Evolutionary conservation across 2,888 invertebrate genomes (phyloP).

Genomic region (Notodonta dromedarius): DNA sequence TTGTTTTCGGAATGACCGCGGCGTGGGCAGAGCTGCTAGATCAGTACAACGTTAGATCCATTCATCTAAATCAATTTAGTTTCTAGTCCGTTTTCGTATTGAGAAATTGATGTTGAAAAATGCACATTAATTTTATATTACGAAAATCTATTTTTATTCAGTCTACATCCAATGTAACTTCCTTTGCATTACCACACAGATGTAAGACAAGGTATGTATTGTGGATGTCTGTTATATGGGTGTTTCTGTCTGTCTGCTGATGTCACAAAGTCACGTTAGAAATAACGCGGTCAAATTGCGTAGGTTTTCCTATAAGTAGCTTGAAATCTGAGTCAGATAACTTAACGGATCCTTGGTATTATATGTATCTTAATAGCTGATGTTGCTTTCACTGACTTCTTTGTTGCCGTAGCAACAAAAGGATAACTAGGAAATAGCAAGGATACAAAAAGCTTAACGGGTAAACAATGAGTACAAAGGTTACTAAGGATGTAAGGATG

Average conservation of each 20-base stretch:
- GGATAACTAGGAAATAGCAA: too few relatives aligned
- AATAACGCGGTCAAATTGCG: not conserved
- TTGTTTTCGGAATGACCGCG: not conserved
- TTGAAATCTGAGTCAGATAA: not conserved
- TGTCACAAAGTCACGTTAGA: not conserved
- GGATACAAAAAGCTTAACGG: too few relatives aligned
- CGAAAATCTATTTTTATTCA: slow-evolving; percentile 2
- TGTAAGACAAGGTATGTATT: not conserved
- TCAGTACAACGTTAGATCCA: slow-evolving; percentile 14
- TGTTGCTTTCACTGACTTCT: not conserved
- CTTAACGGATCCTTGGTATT: not conserved
- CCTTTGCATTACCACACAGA: not conserved
- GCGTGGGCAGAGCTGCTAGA: not conserved
- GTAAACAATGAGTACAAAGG: too few relatives aligned
- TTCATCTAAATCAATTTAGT: slow-evolving; percentile 8
- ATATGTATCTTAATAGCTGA: not conserved
- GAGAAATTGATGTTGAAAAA: slow-evolving; percentile 1
- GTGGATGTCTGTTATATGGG: not conserved
- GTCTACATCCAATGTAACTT: not conserved
- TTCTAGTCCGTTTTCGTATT: not conserved
- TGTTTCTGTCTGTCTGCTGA: not conserved
- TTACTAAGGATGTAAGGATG: too few relatives aligned
- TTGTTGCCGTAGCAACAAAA: too few relatives aligned
- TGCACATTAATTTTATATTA: not conserved
- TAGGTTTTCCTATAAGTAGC: not conserved